A percentile compares a stretch with the other conserved stretches of the same genome.
phyloP scores from a whole-genome alignment of 2,888 invertebrate genomes.

The Drosophila monieri region DNA sequence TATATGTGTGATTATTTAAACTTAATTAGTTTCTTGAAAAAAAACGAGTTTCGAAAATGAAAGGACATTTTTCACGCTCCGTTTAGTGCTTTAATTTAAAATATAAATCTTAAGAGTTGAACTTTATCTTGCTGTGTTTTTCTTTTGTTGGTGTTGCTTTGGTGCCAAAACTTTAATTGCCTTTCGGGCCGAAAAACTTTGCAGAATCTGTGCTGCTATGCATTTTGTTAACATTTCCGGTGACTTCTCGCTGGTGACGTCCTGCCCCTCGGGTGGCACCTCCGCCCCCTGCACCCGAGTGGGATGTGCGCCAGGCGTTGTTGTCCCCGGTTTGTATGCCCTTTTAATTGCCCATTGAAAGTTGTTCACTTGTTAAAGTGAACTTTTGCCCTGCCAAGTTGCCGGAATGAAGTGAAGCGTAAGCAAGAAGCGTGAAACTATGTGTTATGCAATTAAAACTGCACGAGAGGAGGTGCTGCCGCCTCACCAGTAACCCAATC shows the following conservation, averaged over 20 bases:
- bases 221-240: constrained; percentile 87
- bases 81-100: neutral
- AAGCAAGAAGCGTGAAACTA: constrained; percentile 65
- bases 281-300: neutral
- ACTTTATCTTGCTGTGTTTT: constrained; percentile 1
- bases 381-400: constrained; percentile 63
- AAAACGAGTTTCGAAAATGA: neutral
- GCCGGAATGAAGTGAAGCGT: constrained; percentile 54
- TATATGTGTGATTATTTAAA: neutral
- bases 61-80: neutral
- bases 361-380: constrained; percentile 78
- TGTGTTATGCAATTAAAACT: constrained; percentile 73
- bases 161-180: constrained; percentile 71
- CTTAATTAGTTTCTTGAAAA: neutral
- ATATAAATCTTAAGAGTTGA: neutral
- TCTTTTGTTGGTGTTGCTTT: constrained; percentile 23
- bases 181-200: constrained; percentile 55
- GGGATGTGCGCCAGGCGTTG: constrained; percentile 9
- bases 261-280: constrained; percentile 8
- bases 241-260: constrained; percentile 73
- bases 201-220: constrained; percentile 60
- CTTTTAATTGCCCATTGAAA: constrained; percentile 78
- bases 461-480: constrained; percentile 26
- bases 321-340: constrained; percentile 82
- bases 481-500: constrained; percentile 48